phyloP scores from a whole-genome alignment of 1,140 invertebrate genomes.

The Paramacrobiotus metropolitanus region DNA sequence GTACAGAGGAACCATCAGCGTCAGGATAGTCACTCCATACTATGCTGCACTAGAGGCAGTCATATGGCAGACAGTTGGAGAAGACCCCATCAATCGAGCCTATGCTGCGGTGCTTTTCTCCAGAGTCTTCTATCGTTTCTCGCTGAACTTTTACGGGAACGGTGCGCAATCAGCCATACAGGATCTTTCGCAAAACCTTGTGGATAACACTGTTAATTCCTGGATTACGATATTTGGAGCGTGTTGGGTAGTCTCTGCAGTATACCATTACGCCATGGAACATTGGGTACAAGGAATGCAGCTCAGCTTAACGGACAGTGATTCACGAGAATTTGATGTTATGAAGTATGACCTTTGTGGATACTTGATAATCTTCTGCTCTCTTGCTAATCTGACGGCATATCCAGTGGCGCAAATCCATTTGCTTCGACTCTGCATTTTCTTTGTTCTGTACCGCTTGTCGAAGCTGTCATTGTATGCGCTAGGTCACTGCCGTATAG shows the following conservation, averaged over 20 bases:
- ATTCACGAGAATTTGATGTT: neutral
- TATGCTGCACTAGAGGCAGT: neutral
- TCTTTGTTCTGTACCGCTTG: neutral
- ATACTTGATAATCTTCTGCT: neutral
- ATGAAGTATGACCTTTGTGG: neutral
- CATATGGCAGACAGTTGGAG: neutral
- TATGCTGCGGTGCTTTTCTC: neutral
- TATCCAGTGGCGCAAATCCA: neutral
- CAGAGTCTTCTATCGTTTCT: neutral
- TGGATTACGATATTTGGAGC: neutral
- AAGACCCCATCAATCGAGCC: neutral
- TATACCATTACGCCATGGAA: neutral
- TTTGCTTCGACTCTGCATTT: neutral
- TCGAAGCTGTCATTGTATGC: no score
- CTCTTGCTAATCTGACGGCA: neutral
- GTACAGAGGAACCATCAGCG: neutral
- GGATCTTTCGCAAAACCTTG: neutral
- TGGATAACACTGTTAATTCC: neutral
- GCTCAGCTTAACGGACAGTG: neutral
- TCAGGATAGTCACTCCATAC: neutral
- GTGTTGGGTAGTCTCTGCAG: neutral
- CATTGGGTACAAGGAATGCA: neutral
- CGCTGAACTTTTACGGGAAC: neutral
- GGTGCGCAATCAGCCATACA: neutral
- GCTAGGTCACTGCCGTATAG: no score